phyloP scores from a whole-genome alignment of 2,888 invertebrate genomes.

The Caenorhabditis sinica region DNA sequence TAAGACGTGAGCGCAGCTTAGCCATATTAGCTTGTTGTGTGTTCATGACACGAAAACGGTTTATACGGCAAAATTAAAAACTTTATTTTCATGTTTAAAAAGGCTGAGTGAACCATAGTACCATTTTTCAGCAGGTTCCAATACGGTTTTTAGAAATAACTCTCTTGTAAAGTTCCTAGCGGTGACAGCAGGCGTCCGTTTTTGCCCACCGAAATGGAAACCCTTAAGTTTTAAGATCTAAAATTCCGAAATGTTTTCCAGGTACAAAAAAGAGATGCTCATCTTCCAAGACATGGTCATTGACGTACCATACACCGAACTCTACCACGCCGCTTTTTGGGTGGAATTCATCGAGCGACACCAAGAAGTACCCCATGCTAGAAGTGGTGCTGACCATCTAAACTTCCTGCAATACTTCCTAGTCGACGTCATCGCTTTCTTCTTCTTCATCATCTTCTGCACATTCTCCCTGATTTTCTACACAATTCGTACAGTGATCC shows the following conservation, averaged over 20 bases:
- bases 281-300: slow-evolving; percentile 83
- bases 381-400: slow-evolving; percentile 83
- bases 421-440: slow-evolving; percentile 82
- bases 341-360: slow-evolving; percentile 84
- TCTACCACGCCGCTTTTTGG: slow-evolving; percentile 84
- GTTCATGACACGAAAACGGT: too few relatives aligned
- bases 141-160: too few relatives aligned
- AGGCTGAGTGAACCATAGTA: too few relatives aligned
- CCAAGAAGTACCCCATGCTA: slow-evolving; percentile 83
- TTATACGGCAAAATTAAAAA: too few relatives aligned
- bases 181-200: too few relatives aligned
- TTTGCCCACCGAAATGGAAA: too few relatives aligned
- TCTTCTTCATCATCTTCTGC: slow-evolving; percentile 71
- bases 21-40: too few relatives aligned
- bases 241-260: slow-evolving; percentile 26
- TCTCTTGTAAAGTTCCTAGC: too few relatives aligned
- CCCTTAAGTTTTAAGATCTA: neutral
- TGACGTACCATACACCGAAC: slow-evolving; percentile 83
- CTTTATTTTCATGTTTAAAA: too few relatives aligned
- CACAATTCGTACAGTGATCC: slow-evolving; percentile 15
- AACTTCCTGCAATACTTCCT: slow-evolving; percentile 84
- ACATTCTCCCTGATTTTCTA: slow-evolving; percentile 8
- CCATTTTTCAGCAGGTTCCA: too few relatives aligned
- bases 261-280: slow-evolving; percentile 81
- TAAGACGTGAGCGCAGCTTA: too few relatives aligned